A percentile compares a stretch with the other conserved stretches of the same genome.
phyloP scores from a whole-genome alignment of 2,113 vertebrate genomes.

The Centrocercus urophasianus region DNA sequence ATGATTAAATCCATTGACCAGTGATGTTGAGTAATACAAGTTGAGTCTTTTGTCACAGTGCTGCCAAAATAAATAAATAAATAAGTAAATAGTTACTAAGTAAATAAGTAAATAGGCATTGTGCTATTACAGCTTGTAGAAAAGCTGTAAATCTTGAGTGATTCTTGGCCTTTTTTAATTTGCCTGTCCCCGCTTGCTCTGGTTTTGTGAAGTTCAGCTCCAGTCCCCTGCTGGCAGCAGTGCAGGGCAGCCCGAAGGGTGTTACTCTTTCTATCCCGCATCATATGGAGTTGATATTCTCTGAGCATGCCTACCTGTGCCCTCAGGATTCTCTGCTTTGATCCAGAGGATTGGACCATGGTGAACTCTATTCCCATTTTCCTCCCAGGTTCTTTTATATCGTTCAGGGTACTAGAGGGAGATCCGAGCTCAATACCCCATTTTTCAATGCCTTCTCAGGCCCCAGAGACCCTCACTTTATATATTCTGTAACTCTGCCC shows the following conservation, averaged over 20 bases:
- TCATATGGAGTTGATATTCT: neutral
- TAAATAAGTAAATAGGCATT: neutral
- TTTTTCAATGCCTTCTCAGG: neutral
- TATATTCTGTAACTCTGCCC: neutral
- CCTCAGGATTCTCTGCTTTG: neutral
- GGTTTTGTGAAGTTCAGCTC: neutral
- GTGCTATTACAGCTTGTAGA: neutral
- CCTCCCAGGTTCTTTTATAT: neutral
- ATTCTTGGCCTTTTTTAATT: neutral
- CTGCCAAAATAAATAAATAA: neutral
- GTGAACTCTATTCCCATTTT: neutral
- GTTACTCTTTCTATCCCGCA: neutral
- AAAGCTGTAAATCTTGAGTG: neutral
- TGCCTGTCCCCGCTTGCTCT: neutral
- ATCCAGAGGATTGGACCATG: neutral
- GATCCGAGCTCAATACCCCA: rapidly evolving
- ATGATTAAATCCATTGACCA: neutral
- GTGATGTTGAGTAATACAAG: neutral
- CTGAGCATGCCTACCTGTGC: rapidly evolving
- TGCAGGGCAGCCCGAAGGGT: neutral
- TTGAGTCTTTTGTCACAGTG: neutral
- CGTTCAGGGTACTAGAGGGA: rapidly evolving
- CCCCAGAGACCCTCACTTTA: neutral
- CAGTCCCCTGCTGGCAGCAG: neutral
- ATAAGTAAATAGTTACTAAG: neutral